These are phyloP conservation scores for Xestia c-nigrum DNA, from an alignment of 2,888 invertebrate genomes.

Conservation along the genomic window DNA sequence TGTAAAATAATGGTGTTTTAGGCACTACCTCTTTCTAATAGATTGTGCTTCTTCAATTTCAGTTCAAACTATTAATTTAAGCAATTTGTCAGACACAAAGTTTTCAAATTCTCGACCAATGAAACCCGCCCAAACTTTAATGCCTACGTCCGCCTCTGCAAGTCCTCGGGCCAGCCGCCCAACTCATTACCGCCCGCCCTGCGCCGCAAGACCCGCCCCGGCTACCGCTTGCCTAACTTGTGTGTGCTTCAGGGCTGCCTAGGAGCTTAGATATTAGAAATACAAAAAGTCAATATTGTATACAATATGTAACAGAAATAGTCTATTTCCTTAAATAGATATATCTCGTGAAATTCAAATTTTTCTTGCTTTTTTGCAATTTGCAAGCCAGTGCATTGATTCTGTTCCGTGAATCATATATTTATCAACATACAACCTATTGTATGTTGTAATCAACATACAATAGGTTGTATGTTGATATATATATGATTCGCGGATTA, in stretches of 20 bases:
- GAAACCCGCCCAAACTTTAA: conserved; percentile 32
- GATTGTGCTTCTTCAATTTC: background rate
- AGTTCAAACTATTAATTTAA: background rate
- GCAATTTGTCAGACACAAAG: conserved; percentile 22
- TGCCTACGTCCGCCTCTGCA: conserved; percentile 73
- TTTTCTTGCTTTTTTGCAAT: too few relatives aligned
- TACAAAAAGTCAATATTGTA: background rate
- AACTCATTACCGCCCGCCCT: conserved; percentile 83
- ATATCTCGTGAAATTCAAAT: too few relatives aligned
- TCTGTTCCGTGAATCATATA: too few relatives aligned
- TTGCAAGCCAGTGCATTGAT: too few relatives aligned
- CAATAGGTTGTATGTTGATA: too few relatives aligned
- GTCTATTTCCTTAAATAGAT: too few relatives aligned
- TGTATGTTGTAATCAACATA: too few relatives aligned
- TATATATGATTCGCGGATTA: too few relatives aligned
- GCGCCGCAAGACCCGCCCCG: conserved; percentile 86
- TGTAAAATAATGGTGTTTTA: too few relatives aligned
- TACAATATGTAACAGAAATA: background rate
- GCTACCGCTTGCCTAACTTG: conserved; percentile 81
- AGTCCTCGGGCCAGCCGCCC: conserved; percentile 67
- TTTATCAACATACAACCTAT: too few relatives aligned
- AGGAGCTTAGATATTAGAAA: conserved; percentile 33
- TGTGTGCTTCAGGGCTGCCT: conserved; percentile 68
- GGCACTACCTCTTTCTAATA: background rate
- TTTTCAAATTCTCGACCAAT: conserved; percentile 42